A percentile compares a stretch with the other conserved stretches of the same genome.
These are phyloP conservation scores for Ichneumoninae sp. DNA, from an alignment of 2,888 invertebrate species.

Conservation along the genomic window DNA sequence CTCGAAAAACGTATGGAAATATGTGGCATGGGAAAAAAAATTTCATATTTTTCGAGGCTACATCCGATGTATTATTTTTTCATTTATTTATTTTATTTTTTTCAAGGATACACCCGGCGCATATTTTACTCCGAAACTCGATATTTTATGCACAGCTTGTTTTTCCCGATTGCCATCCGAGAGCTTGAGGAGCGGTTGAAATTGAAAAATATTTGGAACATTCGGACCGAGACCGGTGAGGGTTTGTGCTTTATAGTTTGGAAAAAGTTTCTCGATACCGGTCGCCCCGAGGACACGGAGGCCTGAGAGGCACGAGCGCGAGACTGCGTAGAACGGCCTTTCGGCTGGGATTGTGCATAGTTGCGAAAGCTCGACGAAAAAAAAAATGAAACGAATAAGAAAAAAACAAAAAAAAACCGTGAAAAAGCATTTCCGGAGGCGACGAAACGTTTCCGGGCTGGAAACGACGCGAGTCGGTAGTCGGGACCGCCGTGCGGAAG, in stretches of 20 bases:
- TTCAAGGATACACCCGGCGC: neutral
- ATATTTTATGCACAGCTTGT: neutral
- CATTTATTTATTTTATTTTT: too few relatives aligned
- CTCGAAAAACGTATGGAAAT: too few relatives aligned
- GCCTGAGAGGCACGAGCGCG: neutral
- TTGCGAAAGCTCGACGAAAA: neutral
- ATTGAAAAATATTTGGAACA: neutral
- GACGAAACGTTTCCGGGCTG: constrained; percentile 20
- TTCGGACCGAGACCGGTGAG: neutral
- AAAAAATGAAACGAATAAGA: neutral
- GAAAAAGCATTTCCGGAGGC: constrained; percentile 18
- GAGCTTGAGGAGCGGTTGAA: neutral
- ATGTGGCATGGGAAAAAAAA: too few relatives aligned
- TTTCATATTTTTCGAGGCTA: too few relatives aligned
- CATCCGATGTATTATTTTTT: too few relatives aligned
- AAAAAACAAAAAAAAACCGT: neutral
- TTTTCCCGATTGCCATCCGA: neutral
- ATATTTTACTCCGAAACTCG: neutral
- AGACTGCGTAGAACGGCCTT: neutral
- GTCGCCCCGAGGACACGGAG: neutral
- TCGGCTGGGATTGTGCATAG: neutral
- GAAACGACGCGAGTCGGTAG: neutral
- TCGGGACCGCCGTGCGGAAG: neutral
- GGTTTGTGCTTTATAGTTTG: neutral
- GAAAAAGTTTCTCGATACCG: constrained; percentile 5